Conservation (phyloP, 2,888 invertebrate species). For the Dasysyrphus albostriatus region DNA sequence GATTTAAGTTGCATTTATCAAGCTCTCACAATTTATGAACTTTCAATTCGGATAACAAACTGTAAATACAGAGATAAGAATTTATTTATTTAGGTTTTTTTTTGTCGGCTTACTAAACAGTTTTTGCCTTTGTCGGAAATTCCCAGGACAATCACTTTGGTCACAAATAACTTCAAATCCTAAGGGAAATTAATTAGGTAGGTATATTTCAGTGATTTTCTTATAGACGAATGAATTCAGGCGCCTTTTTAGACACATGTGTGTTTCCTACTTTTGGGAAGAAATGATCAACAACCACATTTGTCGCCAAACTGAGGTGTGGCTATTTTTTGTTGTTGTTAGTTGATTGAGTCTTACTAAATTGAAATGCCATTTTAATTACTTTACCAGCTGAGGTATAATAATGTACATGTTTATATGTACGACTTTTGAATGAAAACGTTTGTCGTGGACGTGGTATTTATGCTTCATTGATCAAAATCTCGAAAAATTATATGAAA, state of each 20-base stretch:
- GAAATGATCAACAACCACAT: constrained; percentile 33
- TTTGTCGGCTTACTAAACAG: constrained; percentile 14
- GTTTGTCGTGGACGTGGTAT: background rate
- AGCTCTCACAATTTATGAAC: constrained; percentile 36
- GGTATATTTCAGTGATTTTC: background rate
- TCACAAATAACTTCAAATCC: constrained; percentile 31
- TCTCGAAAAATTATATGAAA: too few species aligned
- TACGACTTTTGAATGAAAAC: constrained; percentile 21
- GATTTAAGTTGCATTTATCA: constrained; percentile 30
- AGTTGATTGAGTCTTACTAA: constrained; percentile 60
- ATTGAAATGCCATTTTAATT: constrained; percentile 43
- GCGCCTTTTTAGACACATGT: background rate
- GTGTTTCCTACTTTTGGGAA: background rate
- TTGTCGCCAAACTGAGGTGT: constrained; percentile 47
- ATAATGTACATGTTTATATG: background rate
- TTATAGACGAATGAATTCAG: background rate
- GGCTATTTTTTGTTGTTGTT: constrained; percentile 26
- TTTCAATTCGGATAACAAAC: constrained; percentile 52
- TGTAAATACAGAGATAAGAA: constrained; percentile 24
- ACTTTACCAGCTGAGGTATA: background rate
- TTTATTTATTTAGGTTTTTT: constrained; percentile 20
- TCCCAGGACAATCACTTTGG: constrained; percentile 34
- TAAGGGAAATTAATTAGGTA: constrained; percentile 14
- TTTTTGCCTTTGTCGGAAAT: constrained; percentile 7
- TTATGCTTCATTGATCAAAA: constrained; percentile 35